phyloP scores from a whole-genome alignment of 2,797 vertebrate genomes.

The Lithobates pipiens region DNA sequence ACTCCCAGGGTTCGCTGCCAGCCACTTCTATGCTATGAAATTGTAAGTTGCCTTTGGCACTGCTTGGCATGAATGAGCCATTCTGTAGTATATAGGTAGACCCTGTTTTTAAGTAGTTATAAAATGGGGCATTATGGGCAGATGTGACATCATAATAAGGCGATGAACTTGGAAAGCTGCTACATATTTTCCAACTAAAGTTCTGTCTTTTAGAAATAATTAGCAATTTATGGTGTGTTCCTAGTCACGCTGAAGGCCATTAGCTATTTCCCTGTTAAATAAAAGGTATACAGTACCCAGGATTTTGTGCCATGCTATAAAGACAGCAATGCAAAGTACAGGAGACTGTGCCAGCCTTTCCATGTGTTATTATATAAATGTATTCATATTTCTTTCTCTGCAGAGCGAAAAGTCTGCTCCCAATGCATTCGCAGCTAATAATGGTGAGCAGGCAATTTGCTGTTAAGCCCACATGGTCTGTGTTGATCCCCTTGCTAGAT shows the following conservation, averaged over 20 bases:
- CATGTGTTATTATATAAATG: slow-evolving; percentile 36
- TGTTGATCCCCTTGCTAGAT: neutral
- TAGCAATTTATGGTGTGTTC: slow-evolving; percentile 61
- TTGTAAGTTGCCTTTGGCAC: slow-evolving; percentile 52
- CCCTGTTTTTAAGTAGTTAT: slow-evolving; percentile 40
- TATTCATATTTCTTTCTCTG: slow-evolving; percentile 2
- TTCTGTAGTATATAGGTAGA: slow-evolving; percentile 42
- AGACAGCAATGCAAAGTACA: slow-evolving; percentile 66
- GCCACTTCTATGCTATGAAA: slow-evolving; percentile 40
- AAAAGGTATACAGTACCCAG: slow-evolving; percentile 30
- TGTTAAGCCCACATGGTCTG: neutral
- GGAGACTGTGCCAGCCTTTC: slow-evolving; percentile 56
- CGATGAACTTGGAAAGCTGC: slow-evolving; percentile 57
- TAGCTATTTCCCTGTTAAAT: slow-evolving; percentile 55
- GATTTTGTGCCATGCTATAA: slow-evolving; percentile 63
- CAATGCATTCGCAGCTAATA: slow-evolving; percentile 5
- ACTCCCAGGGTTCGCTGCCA: slow-evolving; percentile 13
- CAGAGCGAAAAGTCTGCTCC: slow-evolving; percentile 11
- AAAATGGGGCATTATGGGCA: slow-evolving; percentile 53
- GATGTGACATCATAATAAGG: slow-evolving; percentile 59
- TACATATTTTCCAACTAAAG: slow-evolving; percentile 61
- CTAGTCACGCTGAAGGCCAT: slow-evolving; percentile 42
- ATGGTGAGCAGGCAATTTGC: neutral
- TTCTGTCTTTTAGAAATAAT: slow-evolving; percentile 60
- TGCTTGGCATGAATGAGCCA: slow-evolving; percentile 48